Base-by-base conservation (phyloP, 1,140 invertebrate species). In the Atta texana region DNA sequence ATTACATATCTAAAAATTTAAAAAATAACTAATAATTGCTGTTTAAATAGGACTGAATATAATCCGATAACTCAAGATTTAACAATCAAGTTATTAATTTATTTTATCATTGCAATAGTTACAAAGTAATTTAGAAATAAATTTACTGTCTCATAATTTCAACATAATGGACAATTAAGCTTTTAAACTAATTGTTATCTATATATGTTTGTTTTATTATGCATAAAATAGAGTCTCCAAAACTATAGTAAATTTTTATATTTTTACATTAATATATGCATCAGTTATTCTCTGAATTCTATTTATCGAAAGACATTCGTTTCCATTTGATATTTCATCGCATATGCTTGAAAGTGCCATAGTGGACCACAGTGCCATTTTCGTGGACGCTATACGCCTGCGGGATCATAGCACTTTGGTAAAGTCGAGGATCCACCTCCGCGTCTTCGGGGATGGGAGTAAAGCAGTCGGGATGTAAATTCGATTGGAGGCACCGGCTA, bases 391-490 rank as follows among this genome's bases (percentile, higher is more conserved):
- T 57, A 44, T 14, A 21, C 31, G 28, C 18, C 5, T 53, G 16
- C 18, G 16, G 21, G 75, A 71, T 53, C 78, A 51, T 53, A 84
- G n/a, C 72, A 66, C 51, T 59, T 85, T 53, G 49, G 69, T 57
- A 18, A 69, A 55, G 39, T 57, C 39, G 31, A 74, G 34, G 49
- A 86, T 74, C 53, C 28, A 44, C 28, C 28, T 34, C 21, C 51
- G 39, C 8, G 28, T 55, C 61, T 61, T 34, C 21, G 34, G 24
- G 66, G 18, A 34, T 69, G 77, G 61, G 61, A 80, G 61, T 59
- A 49, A 31, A 72, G 71, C 74, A 87, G 87, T 87, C 87, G 72
- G 76, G 91, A 94, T 94, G 94, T 93, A 94, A 94, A 94, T 94
- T 94, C 92, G 94, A 94, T 94, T 94, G 80, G 80, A 84, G 55